Evolutionary conservation across 2,113 vertebrate species (phyloP).

Genomic region (Mesocricetus auratus): DNA sequence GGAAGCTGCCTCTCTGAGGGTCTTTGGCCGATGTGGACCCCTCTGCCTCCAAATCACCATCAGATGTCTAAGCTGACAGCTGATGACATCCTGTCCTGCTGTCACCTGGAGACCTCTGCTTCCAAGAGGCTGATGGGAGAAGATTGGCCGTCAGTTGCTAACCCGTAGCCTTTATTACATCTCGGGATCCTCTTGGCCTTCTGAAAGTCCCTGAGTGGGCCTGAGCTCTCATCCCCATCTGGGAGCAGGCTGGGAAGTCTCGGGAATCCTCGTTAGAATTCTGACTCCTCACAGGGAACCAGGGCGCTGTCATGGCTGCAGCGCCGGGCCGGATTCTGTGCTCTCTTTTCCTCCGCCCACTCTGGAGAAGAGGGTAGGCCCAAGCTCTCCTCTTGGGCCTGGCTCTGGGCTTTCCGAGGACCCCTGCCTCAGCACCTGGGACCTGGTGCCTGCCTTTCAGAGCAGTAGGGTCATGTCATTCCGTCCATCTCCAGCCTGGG

Average conservation of each 20-base stretch:
- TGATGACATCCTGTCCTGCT: neutral
- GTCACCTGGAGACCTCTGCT: slow-evolving; percentile 1
- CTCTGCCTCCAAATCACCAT: neutral
- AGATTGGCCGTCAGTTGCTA: neutral
- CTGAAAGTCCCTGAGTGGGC: neutral
- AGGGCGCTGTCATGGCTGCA: neutral
- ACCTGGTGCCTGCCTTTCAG: neutral
- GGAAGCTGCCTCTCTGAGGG: neutral
- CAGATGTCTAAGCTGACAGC: neutral
- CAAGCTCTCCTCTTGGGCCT: neutral
- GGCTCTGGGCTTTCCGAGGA: neutral
- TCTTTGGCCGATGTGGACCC: neutral
- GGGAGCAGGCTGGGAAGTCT: neutral
- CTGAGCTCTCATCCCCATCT: neutral
- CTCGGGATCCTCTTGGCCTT: neutral
- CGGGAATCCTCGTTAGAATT: neutral
- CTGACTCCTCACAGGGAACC: neutral
- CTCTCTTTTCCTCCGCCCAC: neutral
- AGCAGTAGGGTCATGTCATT: neutral
- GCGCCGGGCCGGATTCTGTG: neutral
- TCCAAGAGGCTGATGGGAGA: neutral
- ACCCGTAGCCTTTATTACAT: neutral
- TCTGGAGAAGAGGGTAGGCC: neutral
- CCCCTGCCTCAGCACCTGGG: neutral
- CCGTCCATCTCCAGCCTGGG: neutral